Percentiles rank a stretch among this genome's conserved stretches.
Conservation (phyloP, 64 coral and sea anemone species). For the Montipora capricornis region DNA sequence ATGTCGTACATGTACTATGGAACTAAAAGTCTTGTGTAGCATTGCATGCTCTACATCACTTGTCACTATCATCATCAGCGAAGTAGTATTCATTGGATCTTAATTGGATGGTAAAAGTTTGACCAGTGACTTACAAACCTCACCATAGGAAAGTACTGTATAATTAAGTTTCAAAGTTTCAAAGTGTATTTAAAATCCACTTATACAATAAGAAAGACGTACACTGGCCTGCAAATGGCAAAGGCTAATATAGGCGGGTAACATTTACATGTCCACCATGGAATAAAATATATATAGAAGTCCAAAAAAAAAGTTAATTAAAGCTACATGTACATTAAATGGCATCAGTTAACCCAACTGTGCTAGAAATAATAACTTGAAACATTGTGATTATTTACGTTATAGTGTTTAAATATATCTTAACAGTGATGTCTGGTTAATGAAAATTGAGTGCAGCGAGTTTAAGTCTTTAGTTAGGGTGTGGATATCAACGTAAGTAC, state of each 20-base stretch:
- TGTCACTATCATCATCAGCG: no score
- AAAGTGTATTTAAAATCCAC: no score
- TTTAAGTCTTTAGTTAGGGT: background rate
- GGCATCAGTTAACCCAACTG: background rate
- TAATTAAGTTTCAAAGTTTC: no score
- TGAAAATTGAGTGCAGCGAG: background rate
- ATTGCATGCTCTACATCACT: no score
- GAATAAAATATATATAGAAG: background rate
- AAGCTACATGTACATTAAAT: background rate
- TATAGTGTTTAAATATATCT: background rate
- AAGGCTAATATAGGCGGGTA: background rate
- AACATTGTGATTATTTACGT: background rate
- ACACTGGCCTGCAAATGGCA: background rate
- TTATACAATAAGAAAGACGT: no score
- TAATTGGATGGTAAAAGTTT: no score
- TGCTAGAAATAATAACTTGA: background rate
- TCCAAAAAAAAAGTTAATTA: background rate
- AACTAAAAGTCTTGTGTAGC: no score
- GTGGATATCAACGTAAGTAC: background rate
- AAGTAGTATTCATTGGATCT: no score
- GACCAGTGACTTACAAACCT: no score
- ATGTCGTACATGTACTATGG: no score
- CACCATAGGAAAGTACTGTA: no score
- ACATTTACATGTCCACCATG: background rate
- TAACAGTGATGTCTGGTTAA: background rate